Base-by-base conservation (phyloP, 2,888 invertebrate species). In the Leptinotarsa peninsularis region DNA sequence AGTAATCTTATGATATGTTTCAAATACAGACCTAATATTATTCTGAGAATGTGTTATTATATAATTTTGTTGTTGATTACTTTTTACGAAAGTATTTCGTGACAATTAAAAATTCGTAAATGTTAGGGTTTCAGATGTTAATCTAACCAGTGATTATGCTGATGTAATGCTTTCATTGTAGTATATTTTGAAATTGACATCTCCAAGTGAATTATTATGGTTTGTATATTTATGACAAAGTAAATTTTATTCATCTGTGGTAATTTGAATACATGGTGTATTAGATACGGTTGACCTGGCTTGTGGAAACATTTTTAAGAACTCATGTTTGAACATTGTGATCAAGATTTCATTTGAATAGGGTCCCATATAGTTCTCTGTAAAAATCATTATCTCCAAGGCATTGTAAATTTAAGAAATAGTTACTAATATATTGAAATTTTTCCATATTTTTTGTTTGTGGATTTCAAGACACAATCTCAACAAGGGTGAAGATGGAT, bases 121-220 rank as follows among this genome's bases (percentile, higher is more conserved):
- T 52, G 4, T 52, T 52, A 52, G 17, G 52, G 15, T 52, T 4
- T 58, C 23, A 21, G 23, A 15, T 58, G 21, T 58, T 23, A 58
- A 15, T 4, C 14, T 4, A 58, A 58, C 58, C 15, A 21, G 18
- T 58, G 23, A 58, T 23, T 58, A 58, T 23, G 58, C 23, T 58
- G 52, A 52, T n/a, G 52, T 52, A 23, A 58, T 58, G 23, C 15
- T 58, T 23, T 58, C 58, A 58, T 58, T 58, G 58, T 58, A 58
- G 15, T 23, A 21, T 14, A 21, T 58, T 58, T 58, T 13, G 23
- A 58, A 58, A 58, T 14, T 58, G 23, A 23, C 58, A 23, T 13
- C 14, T 23, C 18, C 54, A 54, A 58, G 27, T 58, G 15, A 58
- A 58, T 58, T 23, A 58, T 21, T 21, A 23, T 23, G n/a, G 52